These are phyloP conservation scores for Pectinophora gossypiella DNA, from an alignment of 1,140 invertebrate genomes.

Conservation along the genomic window DNA sequence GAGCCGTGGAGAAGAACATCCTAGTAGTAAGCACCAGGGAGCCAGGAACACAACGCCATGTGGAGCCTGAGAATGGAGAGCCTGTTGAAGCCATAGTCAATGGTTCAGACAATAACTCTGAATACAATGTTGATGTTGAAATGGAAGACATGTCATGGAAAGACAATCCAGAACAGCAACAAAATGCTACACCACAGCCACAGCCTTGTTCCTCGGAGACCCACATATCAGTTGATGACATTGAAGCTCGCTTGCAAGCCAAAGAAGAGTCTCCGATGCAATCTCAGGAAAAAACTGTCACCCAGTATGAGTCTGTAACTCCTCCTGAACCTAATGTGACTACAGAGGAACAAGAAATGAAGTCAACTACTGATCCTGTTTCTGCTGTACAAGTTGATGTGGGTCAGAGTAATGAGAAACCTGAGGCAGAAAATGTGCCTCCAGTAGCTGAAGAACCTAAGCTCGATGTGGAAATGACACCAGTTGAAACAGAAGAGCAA, in stretches of 20 bases:
- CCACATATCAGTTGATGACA: slow-evolving; percentile 56
- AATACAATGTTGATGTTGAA: slow-evolving; percentile 82
- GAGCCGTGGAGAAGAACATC: slow-evolving; percentile 96
- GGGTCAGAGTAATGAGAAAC: slow-evolving; percentile 13
- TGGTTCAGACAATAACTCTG: slow-evolving; percentile 76
- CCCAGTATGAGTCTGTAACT: slow-evolving; percentile 48
- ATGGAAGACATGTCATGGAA: slow-evolving; percentile 81
- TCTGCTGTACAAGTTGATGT: not conserved
- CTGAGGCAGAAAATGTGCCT: slow-evolving; percentile 27
- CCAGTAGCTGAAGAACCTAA: slow-evolving; percentile 25
- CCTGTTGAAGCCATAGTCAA: slow-evolving; percentile 77
- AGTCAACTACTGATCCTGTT: not conserved
- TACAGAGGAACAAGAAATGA: slow-evolving; percentile 18
- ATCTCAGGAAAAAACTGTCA: slow-evolving; percentile 35
- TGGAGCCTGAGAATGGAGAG: slow-evolving; percentile 82
- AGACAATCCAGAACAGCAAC: slow-evolving; percentile 45
- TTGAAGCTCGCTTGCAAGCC: slow-evolving; percentile 45
- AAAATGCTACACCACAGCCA: slow-evolving; percentile 52
- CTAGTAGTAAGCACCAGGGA: slow-evolving; percentile 96
- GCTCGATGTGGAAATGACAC: slow-evolving; percentile 46
- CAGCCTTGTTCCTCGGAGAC: slow-evolving; percentile 63
- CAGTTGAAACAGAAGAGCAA: slow-evolving; percentile 21
- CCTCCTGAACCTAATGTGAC: slow-evolving; percentile 37
- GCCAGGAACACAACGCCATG: slow-evolving; percentile 80
- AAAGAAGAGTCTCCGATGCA: slow-evolving; percentile 44